Evolutionary conservation across 2,888 invertebrate genomes (phyloP).

Genomic region (Drosophila pseudotakahashii): DNA sequence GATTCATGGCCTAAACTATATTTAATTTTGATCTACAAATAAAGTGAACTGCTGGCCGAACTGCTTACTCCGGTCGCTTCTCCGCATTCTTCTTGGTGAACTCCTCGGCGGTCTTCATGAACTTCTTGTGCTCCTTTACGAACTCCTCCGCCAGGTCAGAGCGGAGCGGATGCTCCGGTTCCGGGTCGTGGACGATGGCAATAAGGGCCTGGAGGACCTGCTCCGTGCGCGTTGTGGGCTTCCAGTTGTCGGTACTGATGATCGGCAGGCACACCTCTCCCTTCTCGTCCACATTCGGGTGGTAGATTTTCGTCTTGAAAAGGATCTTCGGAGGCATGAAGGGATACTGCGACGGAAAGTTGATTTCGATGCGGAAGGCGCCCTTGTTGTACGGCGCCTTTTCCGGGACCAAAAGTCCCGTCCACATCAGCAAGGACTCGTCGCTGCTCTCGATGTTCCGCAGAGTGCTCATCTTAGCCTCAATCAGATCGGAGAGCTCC

Average conservation of each 20-base stretch:
- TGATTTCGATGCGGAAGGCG: conserved; percentile 98
- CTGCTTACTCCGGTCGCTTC: conserved; percentile 94
- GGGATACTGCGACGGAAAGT: conserved; percentile 99
- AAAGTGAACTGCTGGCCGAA: background rate
- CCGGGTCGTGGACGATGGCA: conserved; percentile 98
- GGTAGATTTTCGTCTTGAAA: conserved; percentile 99
- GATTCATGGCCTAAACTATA: conserved; percentile 19
- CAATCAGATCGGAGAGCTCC: conserved; percentile 96
- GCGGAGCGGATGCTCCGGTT: conserved; percentile 98
- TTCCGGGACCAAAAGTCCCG: conserved; percentile 98
- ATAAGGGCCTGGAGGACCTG: conserved; percentile 99
- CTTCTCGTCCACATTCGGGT: conserved; percentile 99
- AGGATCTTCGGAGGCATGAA: conserved; percentile 99
- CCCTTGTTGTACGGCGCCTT: conserved; percentile 99
- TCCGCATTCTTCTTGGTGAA: conserved; percentile 98
- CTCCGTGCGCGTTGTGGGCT: conserved; percentile 99
- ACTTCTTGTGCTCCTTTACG: conserved; percentile 97
- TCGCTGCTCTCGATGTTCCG: conserved; percentile 97
- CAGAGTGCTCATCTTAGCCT: conserved; percentile 91
- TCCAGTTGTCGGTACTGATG: conserved; percentile 99
- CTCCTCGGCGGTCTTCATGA: conserved; percentile 98
- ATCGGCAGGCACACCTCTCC: conserved; percentile 99
- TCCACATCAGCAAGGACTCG: conserved; percentile 97
- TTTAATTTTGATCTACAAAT: conserved; percentile 29
- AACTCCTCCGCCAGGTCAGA: conserved; percentile 99